Base-by-base conservation (phyloP, 2,113 vertebrate species). In the Otus sunia region DNA sequence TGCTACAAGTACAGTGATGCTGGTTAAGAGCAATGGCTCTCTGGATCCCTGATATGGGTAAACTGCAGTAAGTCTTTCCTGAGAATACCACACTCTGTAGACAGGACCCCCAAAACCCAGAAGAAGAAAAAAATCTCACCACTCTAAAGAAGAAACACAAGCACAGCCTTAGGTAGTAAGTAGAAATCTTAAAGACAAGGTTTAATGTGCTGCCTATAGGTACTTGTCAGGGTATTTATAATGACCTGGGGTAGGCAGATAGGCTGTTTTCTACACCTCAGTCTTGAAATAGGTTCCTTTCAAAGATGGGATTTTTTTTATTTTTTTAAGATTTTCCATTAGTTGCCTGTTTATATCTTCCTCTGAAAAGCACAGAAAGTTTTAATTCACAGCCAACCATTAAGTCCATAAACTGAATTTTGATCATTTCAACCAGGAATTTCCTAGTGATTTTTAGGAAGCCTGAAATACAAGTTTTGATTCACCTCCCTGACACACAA, bases 11-110 rank as follows among this genome's bases (percentile, higher is more conserved):
- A 50, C 36, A 75, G 23, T 0, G 3, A 66, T 37, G 32, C 45
- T 52, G 45, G 50, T 52, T 74, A 77, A 81, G 39, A 53, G 69
- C 50, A 78, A 34, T 0, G 0, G 37, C 52, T 41, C 16, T 18
- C 55, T 30, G 27, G 56, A 30, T 73, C 5, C 6, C n/a, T 18
- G n/a, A 39, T 30, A 41, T 0, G 7, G 30, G n/a, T n/a, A 43
- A 69, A 39, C 3, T 27, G 41, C 17, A 86, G 0, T 15, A 34
- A 75, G 8, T n/a, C 47, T 26, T 59, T 50, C 52, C n/a, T 45
- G 58, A 76, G 29, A 84, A 14, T n/a, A 68, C 19, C 43, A 59
- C 14, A 15, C 15, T 12, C 27, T 16, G 26, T 20, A 71, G 56
- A 19, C 32, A 88, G 32, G 14, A 12, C 17, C 45, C 16, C 19